phyloP scores from a whole-genome alignment of 2,888 invertebrate species.

The Nomada ruficornis region DNA sequence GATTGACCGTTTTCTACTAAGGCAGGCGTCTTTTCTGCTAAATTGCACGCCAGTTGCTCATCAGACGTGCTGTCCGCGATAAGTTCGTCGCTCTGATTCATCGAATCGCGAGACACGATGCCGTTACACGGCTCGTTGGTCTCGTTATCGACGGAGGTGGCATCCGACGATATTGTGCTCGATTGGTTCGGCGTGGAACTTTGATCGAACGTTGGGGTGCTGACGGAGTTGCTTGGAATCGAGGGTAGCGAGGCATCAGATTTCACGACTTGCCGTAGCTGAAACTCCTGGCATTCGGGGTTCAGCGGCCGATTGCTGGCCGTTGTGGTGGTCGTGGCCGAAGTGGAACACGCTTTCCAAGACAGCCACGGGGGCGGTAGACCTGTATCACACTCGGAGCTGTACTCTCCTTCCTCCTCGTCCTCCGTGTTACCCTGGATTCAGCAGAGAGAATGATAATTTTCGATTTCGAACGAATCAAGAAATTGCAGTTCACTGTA shows the following conservation, averaged over 20 bases:
- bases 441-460: constrained; percentile 1
- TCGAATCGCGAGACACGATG: constrained; percentile 25
- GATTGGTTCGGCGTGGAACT: constrained; percentile 17
- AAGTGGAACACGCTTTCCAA: constrained; percentile 68
- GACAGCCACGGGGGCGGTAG: constrained; percentile 71
- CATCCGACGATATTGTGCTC: constrained; percentile 18
- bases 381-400: constrained; percentile 78
- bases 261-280: constrained; percentile 60
- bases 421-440: constrained; percentile 73
- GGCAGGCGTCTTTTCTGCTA: neutral
- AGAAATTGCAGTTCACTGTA: neutral
- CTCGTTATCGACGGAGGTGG: constrained; percentile 15
- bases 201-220: constrained; percentile 36
- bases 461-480: too few relatives aligned
- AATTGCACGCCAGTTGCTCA: constrained; percentile 5
- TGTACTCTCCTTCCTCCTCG: constrained; percentile 81
- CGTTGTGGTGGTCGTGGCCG: constrained; percentile 54
- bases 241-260: constrained; percentile 12
- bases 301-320: constrained; percentile 76
- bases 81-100: constrained; percentile 13
- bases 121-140: constrained; percentile 45
- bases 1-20: constrained; percentile 29
- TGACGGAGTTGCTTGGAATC: constrained; percentile 37
- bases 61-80: constrained; percentile 17
- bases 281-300: constrained; percentile 82